Evolutionary conservation across 2,797 vertebrate species (phyloP).

Genomic region (Scolopax bukidnonensis): DNA sequence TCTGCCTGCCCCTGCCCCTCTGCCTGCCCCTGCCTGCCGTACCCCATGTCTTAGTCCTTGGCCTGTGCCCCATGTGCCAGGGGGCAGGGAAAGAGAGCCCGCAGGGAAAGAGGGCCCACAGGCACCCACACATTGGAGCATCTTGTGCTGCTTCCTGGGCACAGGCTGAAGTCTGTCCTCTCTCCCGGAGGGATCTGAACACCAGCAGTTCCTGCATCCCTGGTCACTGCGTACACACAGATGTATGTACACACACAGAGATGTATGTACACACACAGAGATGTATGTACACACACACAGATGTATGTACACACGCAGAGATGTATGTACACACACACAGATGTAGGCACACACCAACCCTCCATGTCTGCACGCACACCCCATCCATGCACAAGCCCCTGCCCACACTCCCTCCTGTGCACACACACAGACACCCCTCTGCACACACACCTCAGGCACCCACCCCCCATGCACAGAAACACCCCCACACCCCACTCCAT

Average conservation of each 20-base stretch:
- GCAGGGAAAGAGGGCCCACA: not conserved
- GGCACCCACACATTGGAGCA: not conserved
- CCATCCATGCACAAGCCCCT: not conserved
- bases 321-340: not conserved
- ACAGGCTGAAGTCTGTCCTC: not conserved
- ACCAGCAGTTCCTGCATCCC: not conserved
- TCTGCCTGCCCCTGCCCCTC: not conserved
- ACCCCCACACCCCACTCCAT: not conserved
- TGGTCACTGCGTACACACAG: not conserved
- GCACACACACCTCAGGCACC: not conserved
- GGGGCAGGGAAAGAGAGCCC: not conserved
- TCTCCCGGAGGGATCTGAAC: not conserved
- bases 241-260: not conserved
- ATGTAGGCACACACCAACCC: fast-evolving
- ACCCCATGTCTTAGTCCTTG: not conserved
- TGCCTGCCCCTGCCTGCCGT: not conserved
- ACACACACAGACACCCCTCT: no score
- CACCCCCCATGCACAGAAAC: not conserved
- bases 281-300: not conserved
- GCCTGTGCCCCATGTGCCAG: not conserved
- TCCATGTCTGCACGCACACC: not conserved
- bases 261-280: not conserved
- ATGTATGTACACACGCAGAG: no score
- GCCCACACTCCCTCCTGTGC: not conserved
- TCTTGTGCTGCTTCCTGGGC: not conserved